A percentile compares a stretch with the other conserved stretches of the same genome.
phyloP scores from a whole-genome alignment of 2,113 vertebrate genomes.

The Steatornis caripensis region DNA sequence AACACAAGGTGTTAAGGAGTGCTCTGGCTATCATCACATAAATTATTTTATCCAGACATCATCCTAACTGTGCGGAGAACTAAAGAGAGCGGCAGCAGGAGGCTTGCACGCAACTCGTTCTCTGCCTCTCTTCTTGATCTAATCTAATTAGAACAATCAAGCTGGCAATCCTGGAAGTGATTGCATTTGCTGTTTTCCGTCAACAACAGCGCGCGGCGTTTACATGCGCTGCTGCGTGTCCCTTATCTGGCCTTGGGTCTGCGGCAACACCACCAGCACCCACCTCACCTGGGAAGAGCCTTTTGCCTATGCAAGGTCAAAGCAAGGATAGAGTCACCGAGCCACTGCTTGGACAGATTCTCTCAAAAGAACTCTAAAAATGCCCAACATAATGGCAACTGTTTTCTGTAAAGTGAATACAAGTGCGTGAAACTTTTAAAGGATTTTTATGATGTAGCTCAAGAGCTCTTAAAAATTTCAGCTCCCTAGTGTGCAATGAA shows the following conservation, averaged over 20 bases:
- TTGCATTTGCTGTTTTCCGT: neutral
- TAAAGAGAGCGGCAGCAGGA: neutral
- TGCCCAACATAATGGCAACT: neutral
- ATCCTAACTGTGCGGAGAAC: neutral
- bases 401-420: conserved; percentile 38
- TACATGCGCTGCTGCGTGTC: neutral
- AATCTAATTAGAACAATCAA: neutral
- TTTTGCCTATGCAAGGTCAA: neutral
- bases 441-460: conserved; percentile 58
- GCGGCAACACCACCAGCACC: neutral
- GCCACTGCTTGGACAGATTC: neutral
- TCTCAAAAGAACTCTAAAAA: conserved; percentile 29
- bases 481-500: conserved; percentile 53
- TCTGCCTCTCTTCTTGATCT: neutral
- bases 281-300: neutral
- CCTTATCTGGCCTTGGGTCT: neutral
- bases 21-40: neutral
- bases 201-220: rapidly evolving
- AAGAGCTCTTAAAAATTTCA: conserved; percentile 59
- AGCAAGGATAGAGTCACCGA: neutral
- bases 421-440: conserved; percentile 46
- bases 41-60: neutral
- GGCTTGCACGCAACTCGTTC: neutral
- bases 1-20: neutral
- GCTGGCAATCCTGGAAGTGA: neutral